phyloP scores from a whole-genome alignment of 23 tunicate species.

The Phallusia fumigata region DNA sequence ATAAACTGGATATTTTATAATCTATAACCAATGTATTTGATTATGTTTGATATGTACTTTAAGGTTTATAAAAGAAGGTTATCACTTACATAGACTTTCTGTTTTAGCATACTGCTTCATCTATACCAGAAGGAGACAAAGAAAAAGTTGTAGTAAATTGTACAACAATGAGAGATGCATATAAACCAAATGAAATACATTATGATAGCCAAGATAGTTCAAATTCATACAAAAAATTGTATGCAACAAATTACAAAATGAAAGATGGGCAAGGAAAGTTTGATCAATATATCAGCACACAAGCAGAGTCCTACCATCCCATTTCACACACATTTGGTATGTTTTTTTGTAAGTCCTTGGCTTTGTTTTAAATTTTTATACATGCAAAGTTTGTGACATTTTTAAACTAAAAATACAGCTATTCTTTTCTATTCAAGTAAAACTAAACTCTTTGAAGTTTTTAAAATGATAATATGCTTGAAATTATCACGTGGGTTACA shows the following conservation, averaged over 20 bases:
- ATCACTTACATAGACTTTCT: no score
- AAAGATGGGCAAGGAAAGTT: conserved; percentile 65
- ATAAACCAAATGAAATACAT: conserved; percentile 10
- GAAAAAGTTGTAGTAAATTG: conserved; percentile 51
- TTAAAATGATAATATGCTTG: no score
- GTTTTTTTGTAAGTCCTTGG: not conserved
- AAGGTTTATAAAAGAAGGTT: no score
- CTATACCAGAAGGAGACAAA: conserved; percentile 81
- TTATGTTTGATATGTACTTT: no score
- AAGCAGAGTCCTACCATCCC: conserved; percentile 52
- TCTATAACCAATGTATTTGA: no score
- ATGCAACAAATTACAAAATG: conserved; percentile 63
- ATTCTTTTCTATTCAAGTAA: no score
- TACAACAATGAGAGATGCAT: conserved; percentile 56
- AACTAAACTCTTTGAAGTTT: no score
- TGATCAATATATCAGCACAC: conserved; percentile 60
- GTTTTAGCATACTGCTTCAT: conserved; percentile 41
- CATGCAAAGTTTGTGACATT: not conserved
- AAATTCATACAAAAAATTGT: conserved; percentile 54
- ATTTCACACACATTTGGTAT: conserved; percentile 10
- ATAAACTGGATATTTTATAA: no score
- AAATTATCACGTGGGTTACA: no score
- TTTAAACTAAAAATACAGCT: no score
- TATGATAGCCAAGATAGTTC: conserved; percentile 10
- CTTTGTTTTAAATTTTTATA: no score